Base-by-base conservation (phyloP, 2,113 vertebrate genomes). In the Solea senegalensis region DNA sequence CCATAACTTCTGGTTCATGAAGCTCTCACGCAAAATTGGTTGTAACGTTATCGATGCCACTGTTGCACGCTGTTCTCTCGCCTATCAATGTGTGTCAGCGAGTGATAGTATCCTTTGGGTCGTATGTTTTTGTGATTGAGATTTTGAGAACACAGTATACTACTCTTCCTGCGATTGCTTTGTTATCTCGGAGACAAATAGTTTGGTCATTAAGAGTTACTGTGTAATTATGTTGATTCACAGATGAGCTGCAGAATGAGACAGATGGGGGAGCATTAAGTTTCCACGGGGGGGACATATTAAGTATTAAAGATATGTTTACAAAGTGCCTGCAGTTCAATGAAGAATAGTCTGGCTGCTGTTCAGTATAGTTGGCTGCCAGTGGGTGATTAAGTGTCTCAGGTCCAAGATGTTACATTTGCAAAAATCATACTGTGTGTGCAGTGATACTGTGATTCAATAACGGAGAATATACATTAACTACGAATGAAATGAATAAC, bases 281-380 rank as follows among this genome's bases (percentile, higher is more conserved):
- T 54, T 53, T 69, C 21, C 56, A 60, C 49, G 14, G 12, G 43
- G n/a, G 40, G 54, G 61, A 5, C 50, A 45, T 58, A 15, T 13
- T 51, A 68, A 69, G 64, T 28, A 26, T 72, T 75, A 53, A n/a
- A 65, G 57, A 80, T 54, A 50, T 62, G 57, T 72, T 80, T 81
- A 43, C 16, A 65, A 53, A 43, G 46, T 27, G 62, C 43, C 54
- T 76, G 55, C 10, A 69, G 55, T 57, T 34, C 41, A 60, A 49
- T 69, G 11, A 1, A 46, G 2, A 58, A 48, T 12, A 21, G 52
- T 12, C 44, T 50, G 41, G 53, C 56, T 57, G 56, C 56, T 72
- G 58, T 43, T 65, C 43, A 45, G 16, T 48, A 39, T 21, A 56
- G 60, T 27, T 44, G 9, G 13, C 9, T 41, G 4, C 9, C 56